These are phyloP conservation scores for Clamator glandarius DNA, from an alignment of 2,797 vertebrate species.

Conservation along the genomic window DNA sequence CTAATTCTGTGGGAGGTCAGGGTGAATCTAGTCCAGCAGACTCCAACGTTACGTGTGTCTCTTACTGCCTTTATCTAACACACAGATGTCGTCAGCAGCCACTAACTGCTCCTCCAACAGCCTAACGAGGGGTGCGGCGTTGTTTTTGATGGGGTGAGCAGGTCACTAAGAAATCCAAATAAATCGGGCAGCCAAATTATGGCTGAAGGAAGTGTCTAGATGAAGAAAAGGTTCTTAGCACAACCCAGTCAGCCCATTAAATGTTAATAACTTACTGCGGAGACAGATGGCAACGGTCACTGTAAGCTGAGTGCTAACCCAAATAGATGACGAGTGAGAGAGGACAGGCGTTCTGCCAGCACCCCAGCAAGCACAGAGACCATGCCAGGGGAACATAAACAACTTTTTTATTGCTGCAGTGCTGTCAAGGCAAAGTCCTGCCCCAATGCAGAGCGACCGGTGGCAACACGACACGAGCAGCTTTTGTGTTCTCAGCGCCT, in stretches of 20 bases:
- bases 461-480: background rate
- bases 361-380: background rate
- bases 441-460: fast-evolving
- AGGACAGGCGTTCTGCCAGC: background rate
- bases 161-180: constrained; percentile 24
- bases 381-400: constrained; percentile 8
- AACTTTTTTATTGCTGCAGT: background rate
- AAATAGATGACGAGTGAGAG: background rate
- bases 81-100: background rate
- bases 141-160: constrained; percentile 8
- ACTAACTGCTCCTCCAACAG: background rate
- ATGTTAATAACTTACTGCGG: constrained; percentile 37
- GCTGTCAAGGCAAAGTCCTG: background rate
- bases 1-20: constrained; percentile 19
- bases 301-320: constrained; percentile 45
- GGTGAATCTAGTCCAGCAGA: constrained; percentile 6
- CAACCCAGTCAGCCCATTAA: constrained; percentile 41
- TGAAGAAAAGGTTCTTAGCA: constrained; percentile 13
- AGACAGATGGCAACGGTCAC: constrained; percentile 47
- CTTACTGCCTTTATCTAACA: background rate
- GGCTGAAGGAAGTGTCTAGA: background rate
- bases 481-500: background rate
- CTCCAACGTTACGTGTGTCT: background rate
- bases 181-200: background rate
- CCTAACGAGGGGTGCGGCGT: background rate